Evolutionary conservation across 1,140 invertebrate genomes (phyloP).

Genomic region (Physella acuta): DNA sequence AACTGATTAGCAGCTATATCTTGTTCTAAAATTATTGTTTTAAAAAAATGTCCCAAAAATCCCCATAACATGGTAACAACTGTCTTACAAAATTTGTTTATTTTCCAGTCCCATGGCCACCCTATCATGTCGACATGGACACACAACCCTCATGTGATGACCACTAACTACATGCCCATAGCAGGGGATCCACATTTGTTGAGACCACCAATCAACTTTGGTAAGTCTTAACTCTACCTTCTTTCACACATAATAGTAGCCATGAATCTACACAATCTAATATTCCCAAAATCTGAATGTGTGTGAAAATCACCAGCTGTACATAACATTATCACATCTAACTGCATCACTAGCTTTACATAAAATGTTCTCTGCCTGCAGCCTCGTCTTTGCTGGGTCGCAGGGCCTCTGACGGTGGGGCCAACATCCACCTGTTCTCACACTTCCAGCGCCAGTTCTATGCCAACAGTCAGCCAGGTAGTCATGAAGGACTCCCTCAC

Average conservation of each 20-base stretch:
- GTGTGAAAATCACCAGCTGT: too few species aligned
- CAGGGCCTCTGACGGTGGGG: constrained; percentile 92
- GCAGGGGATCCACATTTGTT: constrained; percentile 80
- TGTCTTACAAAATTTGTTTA: too few species aligned
- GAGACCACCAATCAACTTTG: constrained; percentile 86
- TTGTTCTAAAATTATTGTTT: neutral
- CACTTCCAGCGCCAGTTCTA: constrained; percentile 52
- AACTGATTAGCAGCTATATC: neutral
- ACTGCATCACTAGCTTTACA: too few species aligned
- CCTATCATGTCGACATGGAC: constrained; percentile 30
- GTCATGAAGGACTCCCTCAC: constrained; percentile 46
- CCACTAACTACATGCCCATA: constrained; percentile 26
- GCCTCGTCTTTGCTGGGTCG: constrained; percentile 67
- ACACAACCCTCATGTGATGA: constrained; percentile 11
- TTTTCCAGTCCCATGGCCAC: constrained; percentile 21
- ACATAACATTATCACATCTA: too few species aligned
- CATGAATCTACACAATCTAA: too few species aligned
- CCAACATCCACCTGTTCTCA: constrained; percentile 70
- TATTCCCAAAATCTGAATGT: too few species aligned
- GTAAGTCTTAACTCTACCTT: too few species aligned
- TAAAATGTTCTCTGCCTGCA: neutral
- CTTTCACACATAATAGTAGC: too few species aligned
- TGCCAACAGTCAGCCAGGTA: constrained; percentile 69
- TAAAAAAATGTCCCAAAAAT: too few species aligned
- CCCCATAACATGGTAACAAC: too few species aligned